phyloP scores from a whole-genome alignment of 2,888 invertebrate species.

The Lithodes maja region DNA sequence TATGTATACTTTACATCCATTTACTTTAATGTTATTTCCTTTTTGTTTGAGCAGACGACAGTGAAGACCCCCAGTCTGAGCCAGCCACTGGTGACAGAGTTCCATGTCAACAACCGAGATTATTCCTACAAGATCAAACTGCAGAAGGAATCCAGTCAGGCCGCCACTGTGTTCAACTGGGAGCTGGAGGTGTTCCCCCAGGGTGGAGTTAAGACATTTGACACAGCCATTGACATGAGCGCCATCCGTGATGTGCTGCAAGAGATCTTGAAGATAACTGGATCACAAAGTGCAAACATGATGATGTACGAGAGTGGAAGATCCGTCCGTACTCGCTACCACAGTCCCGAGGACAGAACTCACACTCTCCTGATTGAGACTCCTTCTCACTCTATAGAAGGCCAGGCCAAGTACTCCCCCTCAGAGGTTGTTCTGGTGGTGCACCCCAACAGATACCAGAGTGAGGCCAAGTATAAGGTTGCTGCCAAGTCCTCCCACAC shows the following conservation, averaged over 20 bases:
- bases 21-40: background rate
- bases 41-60: constrained; percentile 5
- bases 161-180: constrained; percentile 8
- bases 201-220: constrained; percentile 20
- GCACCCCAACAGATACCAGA: constrained; percentile 34
- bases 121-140: constrained; percentile 29
- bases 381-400: constrained; percentile 48
- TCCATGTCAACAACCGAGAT: background rate
- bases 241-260: constrained; percentile 8
- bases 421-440: constrained; percentile 20
- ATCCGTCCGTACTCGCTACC: background rate
- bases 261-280: background rate
- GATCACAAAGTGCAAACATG: background rate
- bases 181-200: constrained; percentile 18
- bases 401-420: constrained; percentile 35
- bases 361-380: constrained; percentile 14
- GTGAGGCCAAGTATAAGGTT: constrained; percentile 40
- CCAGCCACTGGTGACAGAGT: constrained; percentile 3
- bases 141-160: background rate
- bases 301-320: background rate
- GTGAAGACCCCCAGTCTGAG: constrained; percentile 8
- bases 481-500: background rate
- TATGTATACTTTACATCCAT: background rate
- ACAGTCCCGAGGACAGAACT: background rate
- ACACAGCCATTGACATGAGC: constrained; percentile 29